phyloP scores from a whole-genome alignment of 1,140 invertebrate genomes.

The Portunus trituberculatus region DNA sequence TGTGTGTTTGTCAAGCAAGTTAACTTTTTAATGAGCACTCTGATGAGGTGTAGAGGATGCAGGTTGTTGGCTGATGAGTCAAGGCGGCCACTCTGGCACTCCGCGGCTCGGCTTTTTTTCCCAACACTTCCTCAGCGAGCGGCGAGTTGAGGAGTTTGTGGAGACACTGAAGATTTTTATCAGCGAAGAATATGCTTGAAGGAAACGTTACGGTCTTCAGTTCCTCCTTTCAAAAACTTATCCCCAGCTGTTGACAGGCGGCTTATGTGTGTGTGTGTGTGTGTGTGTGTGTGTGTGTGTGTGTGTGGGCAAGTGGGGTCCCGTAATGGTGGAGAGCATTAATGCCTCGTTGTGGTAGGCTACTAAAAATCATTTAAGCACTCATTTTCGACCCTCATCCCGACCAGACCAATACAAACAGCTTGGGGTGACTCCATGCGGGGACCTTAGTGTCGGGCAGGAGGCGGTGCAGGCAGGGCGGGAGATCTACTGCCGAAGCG shows the following conservation, averaged over 20 bases:
- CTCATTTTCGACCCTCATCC: constrained; percentile 66
- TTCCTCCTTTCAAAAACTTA: not conserved
- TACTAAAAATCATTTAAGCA: constrained; percentile 75
- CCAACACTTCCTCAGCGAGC: not conserved
- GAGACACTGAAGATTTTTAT: not conserved
- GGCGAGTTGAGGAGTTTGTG: not conserved
- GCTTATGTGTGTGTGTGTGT: constrained; percentile 32
- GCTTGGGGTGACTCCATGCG: not conserved
- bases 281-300: constrained; percentile 24
- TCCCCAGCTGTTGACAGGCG: not conserved
- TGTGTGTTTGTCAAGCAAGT: constrained; percentile 44
- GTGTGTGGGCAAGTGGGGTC: not conserved
- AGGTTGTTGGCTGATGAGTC: not conserved
- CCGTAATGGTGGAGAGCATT: constrained; percentile 68
- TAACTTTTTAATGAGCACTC: constrained; percentile 58
- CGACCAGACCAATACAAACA: constrained; percentile 59
- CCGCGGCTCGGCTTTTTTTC: not conserved
- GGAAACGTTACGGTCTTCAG: not conserved
- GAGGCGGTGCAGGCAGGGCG: constrained; percentile 36
- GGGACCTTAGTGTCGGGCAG: constrained; percentile 44
- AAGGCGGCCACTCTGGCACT: not conserved
- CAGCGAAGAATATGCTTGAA: not conserved
- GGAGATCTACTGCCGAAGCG: not conserved
- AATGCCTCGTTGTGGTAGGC: constrained; percentile 71
- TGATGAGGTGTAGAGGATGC: constrained; percentile 45